These are phyloP conservation scores for Gymnothorax javanicus DNA, from an alignment of 2,797 vertebrate genomes.

Conservation along the genomic window DNA sequence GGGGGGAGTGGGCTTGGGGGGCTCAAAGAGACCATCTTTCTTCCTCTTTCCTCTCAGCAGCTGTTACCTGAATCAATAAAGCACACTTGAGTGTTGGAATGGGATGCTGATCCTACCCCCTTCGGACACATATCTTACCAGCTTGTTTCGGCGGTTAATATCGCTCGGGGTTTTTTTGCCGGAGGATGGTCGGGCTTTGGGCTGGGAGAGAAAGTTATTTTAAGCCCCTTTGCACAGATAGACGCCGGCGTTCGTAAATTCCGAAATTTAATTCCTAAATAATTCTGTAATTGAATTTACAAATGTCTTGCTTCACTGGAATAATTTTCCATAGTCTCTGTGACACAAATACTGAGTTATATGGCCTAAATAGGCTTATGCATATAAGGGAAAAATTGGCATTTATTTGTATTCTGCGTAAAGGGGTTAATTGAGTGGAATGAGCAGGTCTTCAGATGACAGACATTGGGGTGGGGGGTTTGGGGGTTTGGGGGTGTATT, in stretches of 20 bases:
- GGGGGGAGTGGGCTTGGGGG: conserved; percentile 58
- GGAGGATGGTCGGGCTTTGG: conserved; percentile 22
- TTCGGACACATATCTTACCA: conserved; percentile 50
- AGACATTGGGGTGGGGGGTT: not conserved
- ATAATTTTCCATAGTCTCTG: too few relatives aligned
- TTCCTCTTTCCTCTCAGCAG: conserved; percentile 62
- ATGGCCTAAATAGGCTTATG: too few relatives aligned
- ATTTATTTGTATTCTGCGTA: too few relatives aligned
- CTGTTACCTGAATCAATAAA: conserved; percentile 66
- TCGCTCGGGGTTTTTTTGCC: not conserved
- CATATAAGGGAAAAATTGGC: too few relatives aligned
- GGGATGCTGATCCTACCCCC: conserved; percentile 55
- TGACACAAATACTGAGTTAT: too few relatives aligned
- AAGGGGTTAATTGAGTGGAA: conserved; percentile 47
- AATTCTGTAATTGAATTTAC: too few relatives aligned
- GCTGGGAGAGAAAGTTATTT: conserved; percentile 35
- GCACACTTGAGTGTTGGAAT: conserved; percentile 54
- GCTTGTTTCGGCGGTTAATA: conserved; percentile 37
- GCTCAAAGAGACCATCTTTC: conserved; percentile 64
- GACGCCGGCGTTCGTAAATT: too few relatives aligned
- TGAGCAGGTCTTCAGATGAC: conserved; percentile 7
- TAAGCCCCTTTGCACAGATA: too few relatives aligned
- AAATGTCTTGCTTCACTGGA: too few relatives aligned
- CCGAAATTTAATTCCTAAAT: too few relatives aligned
- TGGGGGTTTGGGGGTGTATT: not conserved